phyloP scores from a whole-genome alignment of 2,888 invertebrate species.

The Brenthis daphne region DNA sequence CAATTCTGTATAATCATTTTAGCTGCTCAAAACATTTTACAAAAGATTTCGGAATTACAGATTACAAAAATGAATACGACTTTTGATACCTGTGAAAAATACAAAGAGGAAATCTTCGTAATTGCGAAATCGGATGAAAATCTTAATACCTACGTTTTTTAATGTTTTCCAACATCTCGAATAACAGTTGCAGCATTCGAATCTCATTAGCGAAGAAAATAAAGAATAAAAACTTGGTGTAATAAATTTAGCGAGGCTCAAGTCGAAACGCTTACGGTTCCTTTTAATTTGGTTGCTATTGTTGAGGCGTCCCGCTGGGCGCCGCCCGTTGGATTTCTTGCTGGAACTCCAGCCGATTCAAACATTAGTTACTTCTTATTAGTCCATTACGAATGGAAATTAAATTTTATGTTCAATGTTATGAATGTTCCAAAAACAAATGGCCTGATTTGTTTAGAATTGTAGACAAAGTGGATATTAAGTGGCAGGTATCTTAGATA shows the following conservation, averaged over 20 bases:
- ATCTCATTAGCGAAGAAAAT: conserved; percentile 79
- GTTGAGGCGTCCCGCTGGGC: conserved; percentile 77
- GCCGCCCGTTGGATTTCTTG: conserved; percentile 72
- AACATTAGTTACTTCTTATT: conserved; percentile 76
- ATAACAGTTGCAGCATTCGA: conserved; percentile 76
- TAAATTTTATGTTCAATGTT: conserved; percentile 54
- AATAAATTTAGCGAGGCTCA: conserved; percentile 81
- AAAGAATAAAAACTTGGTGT: conserved; percentile 73
- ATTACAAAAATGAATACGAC: conserved; percentile 19
- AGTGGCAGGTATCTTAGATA: conserved; percentile 50
- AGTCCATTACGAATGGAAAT: conserved; percentile 72
- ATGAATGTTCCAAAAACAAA: conserved; percentile 14
- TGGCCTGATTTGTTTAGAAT: conserved; percentile 8
- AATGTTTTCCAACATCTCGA: conserved; percentile 62
- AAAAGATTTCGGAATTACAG: conserved; percentile 40
- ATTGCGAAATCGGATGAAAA: conserved; percentile 19
- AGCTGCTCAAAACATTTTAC: conserved; percentile 53
- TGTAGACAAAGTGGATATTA: conserved; percentile 48
- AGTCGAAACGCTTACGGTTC: conserved; percentile 79
- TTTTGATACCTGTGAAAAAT: conserved; percentile 16
- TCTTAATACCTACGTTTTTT: conserved; percentile 51
- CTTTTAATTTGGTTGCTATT: conserved; percentile 81
- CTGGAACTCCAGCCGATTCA: conserved; percentile 77
- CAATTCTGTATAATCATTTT: conserved; percentile 49
- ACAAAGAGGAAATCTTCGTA: conserved; percentile 6